A percentile compares a stretch with the other conserved stretches of the same genome.
phyloP scores from a whole-genome alignment of 2,888 invertebrate genomes.

The Drosophila silvestris region DNA sequence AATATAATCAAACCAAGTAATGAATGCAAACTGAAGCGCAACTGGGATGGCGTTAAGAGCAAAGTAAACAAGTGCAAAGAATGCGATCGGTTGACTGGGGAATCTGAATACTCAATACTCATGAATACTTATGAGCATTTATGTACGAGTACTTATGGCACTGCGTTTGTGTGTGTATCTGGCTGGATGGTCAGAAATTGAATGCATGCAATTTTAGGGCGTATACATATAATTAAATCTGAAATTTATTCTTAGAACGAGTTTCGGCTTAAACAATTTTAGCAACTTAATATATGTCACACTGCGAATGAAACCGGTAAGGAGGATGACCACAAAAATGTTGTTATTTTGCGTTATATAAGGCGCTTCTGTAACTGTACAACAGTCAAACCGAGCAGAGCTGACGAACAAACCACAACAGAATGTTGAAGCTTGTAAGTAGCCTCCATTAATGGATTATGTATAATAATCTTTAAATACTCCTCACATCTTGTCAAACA shows the following conservation, averaged over 20 bases:
- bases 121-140: conserved; percentile 30
- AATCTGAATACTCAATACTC: conserved; percentile 8
- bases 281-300: conserved; percentile 51
- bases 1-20: conserved; percentile 48
- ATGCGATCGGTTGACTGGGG: conserved; percentile 32
- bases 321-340: conserved; percentile 45
- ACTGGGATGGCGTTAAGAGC: conserved; percentile 64
- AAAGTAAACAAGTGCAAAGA: conserved; percentile 57
- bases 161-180: conserved; percentile 13
- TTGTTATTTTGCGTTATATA: conserved; percentile 65
- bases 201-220: conserved; percentile 56
- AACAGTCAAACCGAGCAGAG: conserved; percentile 50
- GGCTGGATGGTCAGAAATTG: conserved; percentile 37
- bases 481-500: conserved; percentile 4
- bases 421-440: conserved; percentile 78
- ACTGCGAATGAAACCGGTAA: conserved; percentile 62
- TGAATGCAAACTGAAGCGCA: conserved; percentile 44
- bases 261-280: conserved; percentile 56
- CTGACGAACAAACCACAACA: conserved; percentile 40
- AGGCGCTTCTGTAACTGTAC: conserved; percentile 25
- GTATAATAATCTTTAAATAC: not conserved
- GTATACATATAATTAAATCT: conserved; percentile 53
- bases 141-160: conserved; percentile 13
- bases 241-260: conserved; percentile 78
- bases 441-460: not conserved